Conservation (phyloP, 2,888 invertebrate genomes). For the Drosophila algonquin region DNA sequence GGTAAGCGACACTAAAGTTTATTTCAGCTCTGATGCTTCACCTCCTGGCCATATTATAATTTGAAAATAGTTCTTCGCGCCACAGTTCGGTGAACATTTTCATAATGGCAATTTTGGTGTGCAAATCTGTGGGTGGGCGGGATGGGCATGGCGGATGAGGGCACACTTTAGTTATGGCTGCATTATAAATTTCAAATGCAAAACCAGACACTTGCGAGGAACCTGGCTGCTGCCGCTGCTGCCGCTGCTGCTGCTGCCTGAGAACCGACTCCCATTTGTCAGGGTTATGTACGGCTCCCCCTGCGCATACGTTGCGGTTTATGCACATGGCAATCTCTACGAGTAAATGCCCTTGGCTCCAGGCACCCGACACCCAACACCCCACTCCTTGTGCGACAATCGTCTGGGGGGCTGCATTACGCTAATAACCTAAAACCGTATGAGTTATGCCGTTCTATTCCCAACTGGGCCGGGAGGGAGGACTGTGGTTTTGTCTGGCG, state of each 20-base stretch:
- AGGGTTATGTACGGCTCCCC: conserved; percentile 60
- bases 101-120: conserved; percentile 66
- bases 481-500: conserved; percentile 26
- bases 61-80: conserved; percentile 45
- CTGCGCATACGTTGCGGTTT: conserved; percentile 72
- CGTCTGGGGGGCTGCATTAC: conserved; percentile 66
- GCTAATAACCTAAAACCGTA: conserved; percentile 72
- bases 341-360: conserved; percentile 27
- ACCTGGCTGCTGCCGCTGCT: conserved; percentile 47
- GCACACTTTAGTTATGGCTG: conserved; percentile 64
- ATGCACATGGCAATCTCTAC: conserved; percentile 72
- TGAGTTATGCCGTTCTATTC: conserved; percentile 66
- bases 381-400: conserved; percentile 60
- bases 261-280: conserved; percentile 69
- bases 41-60: conserved; percentile 35
- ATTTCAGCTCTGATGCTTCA: conserved; percentile 18
- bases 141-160: conserved; percentile 6
- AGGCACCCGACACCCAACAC: conserved; percentile 14
- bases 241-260: conserved; percentile 52
- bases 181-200: conserved; percentile 78
- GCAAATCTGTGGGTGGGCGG: conserved; percentile 50
- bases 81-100: conserved; percentile 59
- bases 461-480: conserved; percentile 1
- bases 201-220: conserved; percentile 53
- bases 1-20: conserved; percentile 23